phyloP scores from a whole-genome alignment of 1,140 invertebrate species.

The Drosophila oshimai region DNA sequence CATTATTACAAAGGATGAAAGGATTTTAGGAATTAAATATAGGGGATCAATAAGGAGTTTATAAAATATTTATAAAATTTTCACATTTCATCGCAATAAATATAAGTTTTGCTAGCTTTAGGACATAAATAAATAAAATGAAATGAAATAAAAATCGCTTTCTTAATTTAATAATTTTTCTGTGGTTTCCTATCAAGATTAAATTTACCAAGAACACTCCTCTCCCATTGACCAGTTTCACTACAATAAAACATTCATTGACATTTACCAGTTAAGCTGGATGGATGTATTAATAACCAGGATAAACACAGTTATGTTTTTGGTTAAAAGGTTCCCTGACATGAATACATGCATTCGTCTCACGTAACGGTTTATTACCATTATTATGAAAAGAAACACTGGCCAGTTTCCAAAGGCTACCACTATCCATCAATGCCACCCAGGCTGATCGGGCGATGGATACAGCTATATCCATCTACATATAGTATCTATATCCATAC shows the following conservation, averaged over 20 bases:
- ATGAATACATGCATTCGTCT: too few species aligned
- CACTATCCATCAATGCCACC: background rate
- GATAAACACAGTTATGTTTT: slow-evolving; percentile 20
- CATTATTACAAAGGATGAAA: too few species aligned
- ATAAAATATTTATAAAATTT: too few species aligned
- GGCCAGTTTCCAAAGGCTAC: background rate
- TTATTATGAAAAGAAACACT: too few species aligned
- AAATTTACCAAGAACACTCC: background rate
- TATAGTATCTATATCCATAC: background rate
- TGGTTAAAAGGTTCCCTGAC: too few species aligned
- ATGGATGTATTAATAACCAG: slow-evolving; percentile 7
- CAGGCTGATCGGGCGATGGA: background rate
- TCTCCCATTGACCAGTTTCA: background rate
- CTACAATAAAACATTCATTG: slow-evolving; percentile 2
- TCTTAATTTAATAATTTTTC: background rate
- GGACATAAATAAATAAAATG: too few species aligned
- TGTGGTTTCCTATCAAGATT: background rate
- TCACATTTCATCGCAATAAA: too few species aligned
- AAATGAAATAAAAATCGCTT: too few species aligned
- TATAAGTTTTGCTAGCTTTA: too few species aligned
- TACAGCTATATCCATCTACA: background rate
- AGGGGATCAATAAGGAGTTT: too few species aligned
- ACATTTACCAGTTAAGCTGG: background rate
- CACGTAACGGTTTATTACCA: too few species aligned
- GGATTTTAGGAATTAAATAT: too few species aligned